Conservation (phyloP, 2,113 vertebrate genomes). For the Poicephalus gulielmi region DNA sequence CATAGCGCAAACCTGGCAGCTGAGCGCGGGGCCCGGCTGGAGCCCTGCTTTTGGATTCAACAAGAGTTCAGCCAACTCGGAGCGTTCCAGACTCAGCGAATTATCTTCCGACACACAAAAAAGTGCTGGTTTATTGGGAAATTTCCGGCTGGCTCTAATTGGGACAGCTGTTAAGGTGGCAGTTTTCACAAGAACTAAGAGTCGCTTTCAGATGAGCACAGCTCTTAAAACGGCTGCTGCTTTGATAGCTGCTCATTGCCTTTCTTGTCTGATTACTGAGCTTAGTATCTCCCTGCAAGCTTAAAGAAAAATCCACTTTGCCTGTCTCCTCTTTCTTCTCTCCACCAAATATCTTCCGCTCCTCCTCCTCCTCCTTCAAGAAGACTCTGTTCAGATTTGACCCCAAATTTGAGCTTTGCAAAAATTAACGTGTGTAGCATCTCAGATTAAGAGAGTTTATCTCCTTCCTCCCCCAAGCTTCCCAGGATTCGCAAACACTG, state of each 20-base stretch:
- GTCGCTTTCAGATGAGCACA: conserved; percentile 11
- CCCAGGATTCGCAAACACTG: not conserved
- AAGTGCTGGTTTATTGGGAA: conserved; percentile 39
- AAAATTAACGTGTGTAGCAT: not conserved
- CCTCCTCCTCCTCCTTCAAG: conserved; percentile 5
- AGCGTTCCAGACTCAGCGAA: conserved; percentile 52
- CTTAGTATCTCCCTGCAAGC: conserved; percentile 35
- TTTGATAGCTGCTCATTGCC: conserved; percentile 46
- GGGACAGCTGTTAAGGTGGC: conserved; percentile 56
- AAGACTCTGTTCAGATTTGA: conserved; percentile 17
- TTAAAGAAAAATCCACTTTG: conserved; percentile 29
- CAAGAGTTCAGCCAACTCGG: conserved; percentile 49
- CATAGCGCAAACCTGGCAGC: conserved; percentile 30
- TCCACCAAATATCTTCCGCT: not conserved
- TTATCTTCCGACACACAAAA: conserved; percentile 3
- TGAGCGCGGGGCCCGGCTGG: not conserved
- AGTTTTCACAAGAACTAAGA: conserved; percentile 16
- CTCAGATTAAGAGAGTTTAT: not conserved
- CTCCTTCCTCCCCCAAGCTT: not conserved
- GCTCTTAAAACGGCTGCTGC: conserved; percentile 50
- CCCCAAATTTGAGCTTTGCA: conserved; percentile 16
- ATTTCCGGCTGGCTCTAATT: conserved; percentile 59
- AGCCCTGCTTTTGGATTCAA: not conserved
- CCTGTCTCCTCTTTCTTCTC: conserved; percentile 13
- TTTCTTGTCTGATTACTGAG: conserved; percentile 60